Percentiles rank a stretch among this genome's conserved stretches.
phyloP scores from a whole-genome alignment of 2,888 invertebrate genomes.

The Xylophagus ater region DNA sequence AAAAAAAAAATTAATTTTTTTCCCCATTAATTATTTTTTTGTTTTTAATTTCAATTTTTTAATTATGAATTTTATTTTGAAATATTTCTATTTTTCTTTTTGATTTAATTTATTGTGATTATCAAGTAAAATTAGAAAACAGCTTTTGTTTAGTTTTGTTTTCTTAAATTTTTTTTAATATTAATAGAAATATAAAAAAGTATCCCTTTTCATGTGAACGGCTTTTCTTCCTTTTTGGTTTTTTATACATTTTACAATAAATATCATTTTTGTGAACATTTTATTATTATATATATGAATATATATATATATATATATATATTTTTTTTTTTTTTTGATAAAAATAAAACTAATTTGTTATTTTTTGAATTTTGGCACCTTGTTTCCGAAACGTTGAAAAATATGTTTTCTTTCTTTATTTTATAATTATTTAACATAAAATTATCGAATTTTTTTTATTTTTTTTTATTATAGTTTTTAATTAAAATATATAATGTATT shows the following conservation, averaged over 20 bases:
- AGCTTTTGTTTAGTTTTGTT: too few species aligned
- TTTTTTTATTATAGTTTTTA: background rate
- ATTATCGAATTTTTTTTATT: background rate
- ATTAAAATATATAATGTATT: background rate
- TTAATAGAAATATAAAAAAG: too few species aligned
- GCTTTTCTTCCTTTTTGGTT: too few species aligned
- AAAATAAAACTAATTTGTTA: constrained; percentile 10
- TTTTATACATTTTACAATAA: background rate
- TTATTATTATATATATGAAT: constrained; percentile 2
- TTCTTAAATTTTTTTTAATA: constrained; percentile 2
- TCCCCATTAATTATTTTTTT: background rate
- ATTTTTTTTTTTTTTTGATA: constrained; percentile 9
- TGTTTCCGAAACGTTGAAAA: constrained; percentile 17
- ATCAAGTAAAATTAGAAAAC: too few species aligned
- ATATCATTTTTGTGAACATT: background rate
- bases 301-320: constrained; percentile 4
- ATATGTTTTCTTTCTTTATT: background rate
- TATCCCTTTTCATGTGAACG: too few species aligned
- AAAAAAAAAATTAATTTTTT: background rate
- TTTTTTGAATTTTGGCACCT: constrained; percentile 18
- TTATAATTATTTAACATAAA: background rate
- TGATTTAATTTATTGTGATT: background rate
- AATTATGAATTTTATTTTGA: background rate
- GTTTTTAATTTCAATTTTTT: background rate
- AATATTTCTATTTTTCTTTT: constrained; percentile 2